These are phyloP conservation scores for Tenebrosternarchus preto DNA, from an alignment of 2,113 vertebrate genomes.

Conservation along the genomic window DNA sequence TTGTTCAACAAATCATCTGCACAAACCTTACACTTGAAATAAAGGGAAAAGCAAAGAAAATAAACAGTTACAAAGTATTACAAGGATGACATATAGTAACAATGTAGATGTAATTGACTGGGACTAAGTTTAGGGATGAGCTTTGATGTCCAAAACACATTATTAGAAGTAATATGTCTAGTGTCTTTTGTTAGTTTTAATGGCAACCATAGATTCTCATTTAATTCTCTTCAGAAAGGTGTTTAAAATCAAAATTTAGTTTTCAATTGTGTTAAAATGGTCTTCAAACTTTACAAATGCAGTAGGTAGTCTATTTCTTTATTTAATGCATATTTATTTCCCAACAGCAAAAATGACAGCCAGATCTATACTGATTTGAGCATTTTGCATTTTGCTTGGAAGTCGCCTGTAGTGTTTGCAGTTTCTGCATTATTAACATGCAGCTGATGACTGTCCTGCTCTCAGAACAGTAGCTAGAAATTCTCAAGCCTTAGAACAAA, in stretches of 20 bases:
- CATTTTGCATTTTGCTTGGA: not conserved
- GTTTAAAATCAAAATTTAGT: not conserved
- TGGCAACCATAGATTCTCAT: not conserved
- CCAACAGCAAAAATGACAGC: not conserved
- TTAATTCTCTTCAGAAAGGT: not conserved
- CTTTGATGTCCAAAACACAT: not conserved
- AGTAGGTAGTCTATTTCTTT: too few relatives aligned
- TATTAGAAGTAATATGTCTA: not conserved
- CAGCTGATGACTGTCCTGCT: constrained; percentile 5
- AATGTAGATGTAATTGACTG: not conserved
- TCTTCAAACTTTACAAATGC: not conserved
- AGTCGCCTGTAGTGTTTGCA: not conserved
- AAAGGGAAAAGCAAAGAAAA: not conserved
- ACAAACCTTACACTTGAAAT: constrained; percentile 11
- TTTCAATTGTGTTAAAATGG: not conserved
- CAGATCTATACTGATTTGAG: not conserved
- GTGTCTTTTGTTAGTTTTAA: not conserved
- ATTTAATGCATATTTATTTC: not conserved
- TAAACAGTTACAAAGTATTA: not conserved
- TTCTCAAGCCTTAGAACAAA: not conserved
- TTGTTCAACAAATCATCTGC: not conserved
- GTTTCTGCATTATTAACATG: constrained; percentile 15
- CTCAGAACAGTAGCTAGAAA: not conserved
- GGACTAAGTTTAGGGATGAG: not conserved
- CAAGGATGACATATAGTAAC: not conserved